Conservation (phyloP, 1,140 invertebrate genomes). For the Megalopta genalis region DNA sequence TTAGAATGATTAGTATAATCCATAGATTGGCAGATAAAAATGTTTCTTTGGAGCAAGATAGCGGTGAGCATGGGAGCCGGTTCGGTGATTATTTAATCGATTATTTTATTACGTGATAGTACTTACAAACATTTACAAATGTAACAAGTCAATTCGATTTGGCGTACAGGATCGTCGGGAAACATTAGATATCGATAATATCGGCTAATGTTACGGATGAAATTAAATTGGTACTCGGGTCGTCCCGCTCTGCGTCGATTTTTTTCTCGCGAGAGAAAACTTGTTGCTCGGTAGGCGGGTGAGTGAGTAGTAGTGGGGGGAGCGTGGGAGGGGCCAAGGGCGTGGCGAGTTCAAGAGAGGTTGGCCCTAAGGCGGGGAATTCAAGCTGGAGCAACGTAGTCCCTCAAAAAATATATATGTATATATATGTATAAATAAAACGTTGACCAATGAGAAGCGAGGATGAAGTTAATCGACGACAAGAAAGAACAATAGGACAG, state of each 20-base stretch:
- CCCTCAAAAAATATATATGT: neutral
- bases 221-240: slow-evolving; percentile 28
- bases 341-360: no score
- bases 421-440: slow-evolving; percentile 26
- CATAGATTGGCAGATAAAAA: no score
- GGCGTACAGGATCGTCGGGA: slow-evolving; percentile 72
- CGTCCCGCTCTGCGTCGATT: slow-evolving; percentile 28
- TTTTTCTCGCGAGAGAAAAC: slow-evolving; percentile 23
- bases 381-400: slow-evolving; percentile 5
- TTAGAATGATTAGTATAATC: no score
- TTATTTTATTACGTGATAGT: slow-evolving; percentile 74
- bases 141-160: slow-evolving; percentile 77
- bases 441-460: neutral
- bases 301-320: neutral
- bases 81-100: slow-evolving; percentile 53
- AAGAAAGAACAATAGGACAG: neutral
- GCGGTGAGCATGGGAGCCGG: neutral
- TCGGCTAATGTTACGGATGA: slow-evolving; percentile 47
- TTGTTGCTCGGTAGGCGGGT: neutral
- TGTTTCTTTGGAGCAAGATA: no score
- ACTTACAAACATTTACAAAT: slow-evolving; percentile 78
- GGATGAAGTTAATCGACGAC: neutral
- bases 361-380: neutral
- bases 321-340: neutral
- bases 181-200: slow-evolving; percentile 65